Percentiles rank a stretch among this genome's conserved stretches.
These are phyloP conservation scores for Nixonia krombeini DNA, from an alignment of 1,140 invertebrate genomes.

Conservation along the genomic window DNA sequence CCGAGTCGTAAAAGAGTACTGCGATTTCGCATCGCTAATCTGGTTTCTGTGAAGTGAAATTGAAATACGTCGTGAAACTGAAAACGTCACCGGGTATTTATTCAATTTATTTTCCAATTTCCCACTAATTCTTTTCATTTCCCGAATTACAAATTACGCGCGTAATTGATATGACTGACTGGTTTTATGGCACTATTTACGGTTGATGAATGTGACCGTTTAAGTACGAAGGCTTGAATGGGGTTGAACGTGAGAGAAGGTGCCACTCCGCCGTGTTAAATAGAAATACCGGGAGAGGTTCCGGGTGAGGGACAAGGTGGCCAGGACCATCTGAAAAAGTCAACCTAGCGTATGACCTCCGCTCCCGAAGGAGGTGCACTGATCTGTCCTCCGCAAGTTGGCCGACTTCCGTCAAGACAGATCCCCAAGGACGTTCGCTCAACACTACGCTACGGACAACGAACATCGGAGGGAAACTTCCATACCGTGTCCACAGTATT, in stretches of 20 bases:
- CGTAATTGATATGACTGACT: background rate
- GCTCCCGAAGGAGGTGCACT: conserved; percentile 26
- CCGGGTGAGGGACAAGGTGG: conserved; percentile 21
- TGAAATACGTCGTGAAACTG: conserved; percentile 27
- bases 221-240: too few species aligned
- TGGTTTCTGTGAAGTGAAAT: conserved; percentile 26
- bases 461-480: conserved; percentile 24
- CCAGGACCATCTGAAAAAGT: conserved; percentile 28
- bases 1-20: conserved; percentile 32
- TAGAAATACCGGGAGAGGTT: conserved; percentile 34
- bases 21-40: conserved; percentile 38
- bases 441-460: conserved; percentile 35
- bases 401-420: conserved; percentile 35
- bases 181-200: too few species aligned
- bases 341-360: conserved; percentile 38
- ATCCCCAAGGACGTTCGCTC: conserved; percentile 45
- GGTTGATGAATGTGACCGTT: too few species aligned
- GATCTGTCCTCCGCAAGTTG: conserved; percentile 38
- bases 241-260: too few species aligned
- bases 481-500: conserved; percentile 31
- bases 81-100: conserved; percentile 25
- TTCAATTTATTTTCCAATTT: conserved; percentile 20
- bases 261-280: too few species aligned
- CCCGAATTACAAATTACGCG: background rate
- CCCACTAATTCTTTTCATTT: conserved; percentile 9